These are phyloP conservation scores for Astyanax mexicanus DNA, from an alignment of 2,797 vertebrate genomes.

Conservation along the genomic window DNA sequence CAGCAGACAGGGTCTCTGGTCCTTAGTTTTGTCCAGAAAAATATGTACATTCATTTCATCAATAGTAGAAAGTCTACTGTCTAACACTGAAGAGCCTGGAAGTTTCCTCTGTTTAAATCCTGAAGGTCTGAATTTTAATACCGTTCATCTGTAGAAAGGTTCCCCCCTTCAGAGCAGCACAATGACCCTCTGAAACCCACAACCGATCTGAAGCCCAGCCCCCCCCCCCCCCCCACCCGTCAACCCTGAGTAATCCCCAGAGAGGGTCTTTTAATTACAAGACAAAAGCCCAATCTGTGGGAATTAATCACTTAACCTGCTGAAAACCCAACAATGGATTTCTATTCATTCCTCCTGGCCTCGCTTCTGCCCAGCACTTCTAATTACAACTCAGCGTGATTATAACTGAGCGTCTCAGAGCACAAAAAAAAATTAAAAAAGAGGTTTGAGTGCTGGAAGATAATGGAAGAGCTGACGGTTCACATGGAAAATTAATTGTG, in stretches of 20 bases:
- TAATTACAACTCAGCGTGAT: constrained; percentile 21
- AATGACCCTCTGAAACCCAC: background rate
- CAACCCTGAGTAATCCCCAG: constrained; percentile 6
- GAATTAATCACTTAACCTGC: constrained; percentile 27
- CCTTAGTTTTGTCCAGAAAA: too few species aligned
- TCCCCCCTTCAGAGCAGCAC: background rate
- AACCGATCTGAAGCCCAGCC: background rate
- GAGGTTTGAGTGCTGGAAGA: constrained; percentile 16
- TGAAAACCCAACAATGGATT: constrained; percentile 1
- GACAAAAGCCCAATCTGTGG: constrained; percentile 30
- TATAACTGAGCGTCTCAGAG: constrained; percentile 25
- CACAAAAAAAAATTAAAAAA: background rate
- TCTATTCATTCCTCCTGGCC: constrained; percentile 8
- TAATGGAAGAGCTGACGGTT: constrained; percentile 10
- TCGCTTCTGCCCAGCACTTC: background rate
- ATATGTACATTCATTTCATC: too few species aligned
- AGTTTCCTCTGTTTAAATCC: background rate
- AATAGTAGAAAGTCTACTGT: background rate
- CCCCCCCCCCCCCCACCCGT: too few species aligned
- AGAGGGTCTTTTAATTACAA: constrained; percentile 38
- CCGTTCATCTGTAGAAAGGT: background rate
- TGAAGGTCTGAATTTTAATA: background rate
- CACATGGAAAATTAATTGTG: constrained; percentile 27
- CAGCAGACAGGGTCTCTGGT: too few species aligned
- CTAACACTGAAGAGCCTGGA: background rate